Evolutionary conservation across 2,888 invertebrate genomes (phyloP).

Genomic region (Oxyteleia sp.): DNA sequence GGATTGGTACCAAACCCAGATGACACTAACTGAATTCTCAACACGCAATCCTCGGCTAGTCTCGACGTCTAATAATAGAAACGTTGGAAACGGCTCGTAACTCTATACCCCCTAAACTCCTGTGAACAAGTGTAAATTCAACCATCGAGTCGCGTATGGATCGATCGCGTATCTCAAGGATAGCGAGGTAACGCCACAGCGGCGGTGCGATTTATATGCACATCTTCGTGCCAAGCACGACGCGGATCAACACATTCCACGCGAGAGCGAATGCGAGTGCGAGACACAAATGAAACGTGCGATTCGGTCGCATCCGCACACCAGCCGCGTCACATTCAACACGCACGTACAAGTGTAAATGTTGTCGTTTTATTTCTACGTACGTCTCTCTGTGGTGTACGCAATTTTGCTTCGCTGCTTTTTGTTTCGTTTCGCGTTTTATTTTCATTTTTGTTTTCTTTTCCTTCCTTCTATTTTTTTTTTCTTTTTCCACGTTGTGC

Average conservation of each 20-base stretch:
- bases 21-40: not conserved
- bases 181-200: constrained; percentile 46
- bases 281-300: constrained; percentile 51
- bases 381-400: constrained; percentile 42
- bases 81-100: constrained; percentile 28
- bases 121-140: constrained; percentile 64
- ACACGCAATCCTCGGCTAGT: not conserved
- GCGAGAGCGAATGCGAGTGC: constrained; percentile 29
- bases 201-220: constrained; percentile 54
- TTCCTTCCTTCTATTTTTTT: not conserved
- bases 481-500: not conserved
- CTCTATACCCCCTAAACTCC: constrained; percentile 32
- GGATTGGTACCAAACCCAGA: constrained; percentile 25
- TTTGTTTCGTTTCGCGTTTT: not conserved
- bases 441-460: constrained; percentile 7
- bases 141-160: constrained; percentile 56
- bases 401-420: constrained; percentile 22
- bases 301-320: constrained; percentile 44
- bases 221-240: constrained; percentile 60
- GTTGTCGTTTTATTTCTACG: constrained; percentile 31
- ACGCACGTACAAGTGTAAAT: constrained; percentile 58
- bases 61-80: constrained; percentile 37
- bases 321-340: constrained; percentile 55
- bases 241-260: constrained; percentile 30
- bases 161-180: constrained; percentile 69